Evolutionary conservation across 2,888 invertebrate genomes (phyloP).

Genomic region (Xestia ashworthii): DNA sequence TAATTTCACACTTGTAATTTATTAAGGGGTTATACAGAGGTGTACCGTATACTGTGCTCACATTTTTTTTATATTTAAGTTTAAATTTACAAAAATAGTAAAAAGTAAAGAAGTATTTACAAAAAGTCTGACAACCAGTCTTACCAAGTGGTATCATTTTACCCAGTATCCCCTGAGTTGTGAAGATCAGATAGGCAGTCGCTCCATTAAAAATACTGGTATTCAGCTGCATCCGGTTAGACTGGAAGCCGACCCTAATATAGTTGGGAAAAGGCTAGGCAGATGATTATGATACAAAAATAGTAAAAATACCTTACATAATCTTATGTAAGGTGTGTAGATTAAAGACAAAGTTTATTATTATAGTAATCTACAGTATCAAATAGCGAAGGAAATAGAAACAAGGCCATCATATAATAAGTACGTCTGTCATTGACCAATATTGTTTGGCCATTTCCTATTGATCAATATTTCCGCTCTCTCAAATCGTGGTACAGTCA

Average conservation of each 20-base stretch:
- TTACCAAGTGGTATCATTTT: too few relatives aligned
- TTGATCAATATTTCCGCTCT: slow-evolving; percentile 34
- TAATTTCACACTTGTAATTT: not conserved
- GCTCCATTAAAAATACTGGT: too few relatives aligned
- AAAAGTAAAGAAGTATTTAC: too few relatives aligned
- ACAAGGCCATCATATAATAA: slow-evolving; percentile 18
- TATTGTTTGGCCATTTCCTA: slow-evolving; percentile 26
- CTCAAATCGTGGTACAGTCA: slow-evolving; percentile 14
- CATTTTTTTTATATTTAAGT: not conserved
- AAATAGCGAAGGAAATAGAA: not conserved
- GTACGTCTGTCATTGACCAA: slow-evolving; percentile 24
- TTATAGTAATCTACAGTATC: not conserved
- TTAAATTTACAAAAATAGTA: not conserved
- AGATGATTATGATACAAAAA: too few relatives aligned
- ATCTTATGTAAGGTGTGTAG: not conserved
- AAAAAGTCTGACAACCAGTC: too few relatives aligned
- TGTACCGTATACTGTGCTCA: not conserved
- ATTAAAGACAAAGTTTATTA: not conserved
- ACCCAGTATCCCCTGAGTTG: too few relatives aligned
- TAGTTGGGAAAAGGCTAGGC: too few relatives aligned
- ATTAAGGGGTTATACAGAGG: not conserved
- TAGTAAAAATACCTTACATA: not conserved
- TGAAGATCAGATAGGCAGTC: too few relatives aligned
- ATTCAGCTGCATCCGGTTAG: too few relatives aligned
- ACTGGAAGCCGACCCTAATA: too few relatives aligned